phyloP scores from a whole-genome alignment of 2,888 invertebrate genomes.

The Dicycla oo region DNA sequence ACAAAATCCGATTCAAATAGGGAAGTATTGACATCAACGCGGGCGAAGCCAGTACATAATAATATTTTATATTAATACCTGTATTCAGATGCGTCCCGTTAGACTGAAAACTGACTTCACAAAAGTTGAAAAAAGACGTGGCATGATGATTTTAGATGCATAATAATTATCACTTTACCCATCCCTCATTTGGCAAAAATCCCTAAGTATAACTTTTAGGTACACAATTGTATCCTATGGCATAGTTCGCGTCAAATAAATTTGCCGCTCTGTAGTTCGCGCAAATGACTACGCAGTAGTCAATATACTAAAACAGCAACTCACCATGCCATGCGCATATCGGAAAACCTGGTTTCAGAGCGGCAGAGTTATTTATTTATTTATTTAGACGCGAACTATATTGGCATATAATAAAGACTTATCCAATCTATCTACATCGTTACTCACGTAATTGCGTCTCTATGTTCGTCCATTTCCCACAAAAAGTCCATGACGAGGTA shows the following conservation, averaged over 20 bases:
- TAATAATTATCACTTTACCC: neutral
- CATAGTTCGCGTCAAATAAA: no score
- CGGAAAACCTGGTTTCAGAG: no score
- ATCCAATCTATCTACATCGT: neutral
- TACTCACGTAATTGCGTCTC: slow-evolving; percentile 93
- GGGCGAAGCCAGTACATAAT: no score
- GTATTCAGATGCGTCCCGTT: neutral
- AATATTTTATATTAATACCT: neutral
- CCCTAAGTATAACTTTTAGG: neutral
- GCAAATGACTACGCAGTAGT: no score
- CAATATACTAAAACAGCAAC: no score
- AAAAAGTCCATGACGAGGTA: slow-evolving; percentile 97
- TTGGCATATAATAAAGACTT: neutral
- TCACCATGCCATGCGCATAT: no score
- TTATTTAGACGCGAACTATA: no score
- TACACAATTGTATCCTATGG: neutral
- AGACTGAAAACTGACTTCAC: neutral
- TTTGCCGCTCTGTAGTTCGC: no score
- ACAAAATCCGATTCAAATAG: no score
- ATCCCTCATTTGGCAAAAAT: neutral
- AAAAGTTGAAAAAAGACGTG: neutral
- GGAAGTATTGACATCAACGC: no score
- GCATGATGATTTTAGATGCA: neutral
- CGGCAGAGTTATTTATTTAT: no score
- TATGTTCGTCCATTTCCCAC: slow-evolving; percentile 95